These are phyloP conservation scores for Ophion ellenae DNA, from an alignment of 2,888 invertebrate species.

Conservation along the genomic window DNA sequence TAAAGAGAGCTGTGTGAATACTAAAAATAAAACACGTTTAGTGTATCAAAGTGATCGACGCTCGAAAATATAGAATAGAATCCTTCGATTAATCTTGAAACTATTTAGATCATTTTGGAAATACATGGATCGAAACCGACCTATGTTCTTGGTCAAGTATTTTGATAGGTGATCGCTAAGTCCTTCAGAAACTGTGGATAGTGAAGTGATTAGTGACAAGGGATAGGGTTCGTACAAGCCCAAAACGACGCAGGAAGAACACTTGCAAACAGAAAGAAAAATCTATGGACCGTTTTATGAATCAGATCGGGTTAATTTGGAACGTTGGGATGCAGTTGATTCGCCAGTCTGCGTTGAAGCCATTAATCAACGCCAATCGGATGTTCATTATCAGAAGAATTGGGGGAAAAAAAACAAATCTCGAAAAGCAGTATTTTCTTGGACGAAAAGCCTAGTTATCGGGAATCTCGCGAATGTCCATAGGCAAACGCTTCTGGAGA, in stretches of 20 bases:
- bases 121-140: too few relatives aligned
- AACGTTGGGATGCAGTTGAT: background rate
- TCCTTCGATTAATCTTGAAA: too few relatives aligned
- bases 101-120: too few relatives aligned
- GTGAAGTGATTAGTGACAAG: too few relatives aligned
- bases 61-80: too few relatives aligned
- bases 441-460: conserved; percentile 41
- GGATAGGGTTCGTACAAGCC: too few relatives aligned
- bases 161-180: too few relatives aligned
- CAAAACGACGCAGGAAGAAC: too few relatives aligned
- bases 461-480: conserved; percentile 36
- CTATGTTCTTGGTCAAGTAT: too few relatives aligned
- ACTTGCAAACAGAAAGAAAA: background rate
- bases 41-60: too few relatives aligned
- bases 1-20: background rate
- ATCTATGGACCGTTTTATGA: background rate
- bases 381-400: background rate
- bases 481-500: conserved; percentile 16
- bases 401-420: background rate
- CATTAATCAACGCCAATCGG: background rate
- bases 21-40: background rate
- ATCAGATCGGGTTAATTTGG: background rate
- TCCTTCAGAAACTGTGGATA: too few relatives aligned
- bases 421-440: background rate
- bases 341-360: background rate